These are phyloP conservation scores for Vidua chalybeata DNA, from an alignment of 2,113 vertebrate genomes.

Conservation along the genomic window DNA sequence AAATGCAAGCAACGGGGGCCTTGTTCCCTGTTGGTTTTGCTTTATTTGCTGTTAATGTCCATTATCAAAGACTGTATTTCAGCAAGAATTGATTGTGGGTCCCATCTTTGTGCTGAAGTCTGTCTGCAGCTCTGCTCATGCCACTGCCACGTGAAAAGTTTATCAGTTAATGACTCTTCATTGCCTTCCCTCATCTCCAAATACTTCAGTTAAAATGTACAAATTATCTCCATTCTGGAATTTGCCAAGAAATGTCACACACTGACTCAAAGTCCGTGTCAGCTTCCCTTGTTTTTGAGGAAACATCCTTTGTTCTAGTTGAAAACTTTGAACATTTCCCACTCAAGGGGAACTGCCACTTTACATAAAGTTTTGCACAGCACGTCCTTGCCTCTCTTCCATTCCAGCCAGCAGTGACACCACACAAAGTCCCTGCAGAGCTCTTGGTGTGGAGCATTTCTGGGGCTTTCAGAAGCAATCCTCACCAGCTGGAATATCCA, in stretches of 20 bases:
- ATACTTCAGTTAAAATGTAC: not conserved
- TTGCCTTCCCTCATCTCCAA: not conserved
- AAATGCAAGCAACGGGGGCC: not conserved
- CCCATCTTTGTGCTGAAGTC: not conserved
- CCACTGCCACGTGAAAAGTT: not conserved
- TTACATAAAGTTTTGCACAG: not conserved
- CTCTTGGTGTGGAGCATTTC: not conserved
- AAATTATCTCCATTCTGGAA: not conserved
- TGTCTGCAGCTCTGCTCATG: not conserved
- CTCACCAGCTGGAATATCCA: not conserved
- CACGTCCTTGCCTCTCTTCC: fast-evolving
- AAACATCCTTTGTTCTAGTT: not conserved
- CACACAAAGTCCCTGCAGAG: not conserved
- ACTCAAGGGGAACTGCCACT: not conserved
- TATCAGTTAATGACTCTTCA: not conserved
- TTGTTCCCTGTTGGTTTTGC: not conserved
- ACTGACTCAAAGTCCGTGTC: not conserved
- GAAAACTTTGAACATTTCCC: not conserved
- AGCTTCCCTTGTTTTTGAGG: not conserved
- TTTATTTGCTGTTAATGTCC: not conserved
- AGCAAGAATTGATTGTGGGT: not conserved
- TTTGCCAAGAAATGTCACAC: not conserved
- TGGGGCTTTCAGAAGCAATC: not conserved
- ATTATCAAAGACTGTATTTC: not conserved
- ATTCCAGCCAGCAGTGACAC: not conserved